Base-by-base conservation (phyloP, 92 coral and sea anemone species). In the Zoanthus gigantus region DNA sequence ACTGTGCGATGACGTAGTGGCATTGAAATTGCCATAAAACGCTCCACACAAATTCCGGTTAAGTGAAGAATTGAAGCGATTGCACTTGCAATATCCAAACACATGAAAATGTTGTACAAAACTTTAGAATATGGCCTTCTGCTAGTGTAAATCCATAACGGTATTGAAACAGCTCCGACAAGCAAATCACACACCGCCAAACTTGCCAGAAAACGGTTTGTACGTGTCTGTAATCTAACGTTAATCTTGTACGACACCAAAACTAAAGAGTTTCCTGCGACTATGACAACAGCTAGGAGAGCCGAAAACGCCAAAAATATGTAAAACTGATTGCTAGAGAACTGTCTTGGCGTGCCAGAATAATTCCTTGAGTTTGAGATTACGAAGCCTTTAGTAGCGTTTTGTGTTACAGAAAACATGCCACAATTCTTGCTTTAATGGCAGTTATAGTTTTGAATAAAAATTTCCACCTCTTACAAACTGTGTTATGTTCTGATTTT, bases 191-290 rank as follows among this genome's bases (percentile, higher is more conserved):
- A 85, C 16, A 82, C 71, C 7, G 92, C 92, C 37, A 90, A 78
- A 82, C 90, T 90, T 11, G 78, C 92, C 60, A 90, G 88, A n/a
- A 88, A 90, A 71, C 77, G 71, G 66, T 90, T 90, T n/a, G 92
- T 85, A 6, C 72, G 87, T 1, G 90, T 90, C 44, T 74, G 87
- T 47, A 90, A 72, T 44, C 84, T 90, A 47, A 71, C 77, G 80
- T 90, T 90, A 14, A 68, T 72, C 42, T 90, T 85, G 57, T 71
- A 90, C 10, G 92, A 89, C 15, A 86, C 56, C 34, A 90, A 79
- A 28, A 90, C 92, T 74, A 90, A 32, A 5, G 78, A 74, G 30
- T 90, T 90, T 6, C 92, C 92, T 32, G 75, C 28, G 10, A 90
- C 5, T 37, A 90, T 73, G 12, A 90, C 28, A 14, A 71, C 31